Evolutionary conservation across 2,888 invertebrate genomes (phyloP), one percentile per base, ranked within the genome.

Genomic region (Villa cingulata): DNA sequence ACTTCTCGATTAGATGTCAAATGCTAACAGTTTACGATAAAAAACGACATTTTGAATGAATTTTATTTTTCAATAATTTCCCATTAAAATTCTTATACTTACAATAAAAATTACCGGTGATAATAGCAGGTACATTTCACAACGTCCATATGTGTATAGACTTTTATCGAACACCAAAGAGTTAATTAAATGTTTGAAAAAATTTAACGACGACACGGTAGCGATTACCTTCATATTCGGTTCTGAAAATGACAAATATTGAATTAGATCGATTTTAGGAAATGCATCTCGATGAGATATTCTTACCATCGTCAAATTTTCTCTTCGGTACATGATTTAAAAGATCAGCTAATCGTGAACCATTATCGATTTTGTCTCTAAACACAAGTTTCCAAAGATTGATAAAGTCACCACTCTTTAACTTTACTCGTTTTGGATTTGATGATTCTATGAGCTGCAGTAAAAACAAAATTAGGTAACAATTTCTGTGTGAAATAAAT

Each of bases 41-140:
- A 41, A 18, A 17, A n/a, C 38, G 19, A 23, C 43, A 27, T 29
- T 9, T 19, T 29, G 10, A n/a, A 32, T 41, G 15, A 36, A 16
- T 42, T 10, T 10, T 29, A 23, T 23, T 23, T 48, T 36, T n/a
- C n/a, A n/a, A n/a, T n/a, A n/a, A n/a, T n/a, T n/a, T n/a, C n/a
- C 10, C n/a, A 12, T 27, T 14, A 1, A 36, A 43, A 34, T 14
- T 19, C n/a, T 12, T 36, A 2, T 20, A 62, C 70, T 65, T 67
- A 83, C 83, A 56, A 74, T 66, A 66, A 76, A 83, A 54, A 79
- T 64, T 27, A 73, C 71, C 18, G 77, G 78, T 27, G 75, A 72
- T 63, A 83, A 63, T 1, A 76, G 70, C 4, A 81, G 66, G 59
- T 76, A 83, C 50, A 84, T 68, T 56, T 78, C 76, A 23, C 76